Conservation (phyloP, 2,113 vertebrate species). For the Rousettus leschenaultii region DNA sequence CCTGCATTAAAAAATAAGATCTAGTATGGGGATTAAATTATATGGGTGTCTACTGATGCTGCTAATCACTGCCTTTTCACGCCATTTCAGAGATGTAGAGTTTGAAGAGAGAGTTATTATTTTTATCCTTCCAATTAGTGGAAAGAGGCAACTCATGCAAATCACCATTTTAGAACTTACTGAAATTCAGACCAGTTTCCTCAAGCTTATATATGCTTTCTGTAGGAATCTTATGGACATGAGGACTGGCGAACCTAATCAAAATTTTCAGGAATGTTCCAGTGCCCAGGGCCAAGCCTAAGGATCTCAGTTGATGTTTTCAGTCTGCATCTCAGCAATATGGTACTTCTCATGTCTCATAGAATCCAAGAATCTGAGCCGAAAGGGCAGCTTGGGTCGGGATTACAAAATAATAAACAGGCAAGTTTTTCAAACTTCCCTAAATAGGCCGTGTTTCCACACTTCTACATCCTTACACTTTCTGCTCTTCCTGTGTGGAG, state of each 20-base stretch:
- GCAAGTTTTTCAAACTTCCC: background rate
- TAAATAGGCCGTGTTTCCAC: background rate
- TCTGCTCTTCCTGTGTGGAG: background rate
- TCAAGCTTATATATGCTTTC: background rate
- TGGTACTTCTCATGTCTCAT: background rate
- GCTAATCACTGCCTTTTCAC: conserved; percentile 35
- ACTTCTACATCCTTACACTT: background rate
- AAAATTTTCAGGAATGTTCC: background rate
- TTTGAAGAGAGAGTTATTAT: background rate
- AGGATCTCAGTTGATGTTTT: background rate
- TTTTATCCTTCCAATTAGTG: background rate
- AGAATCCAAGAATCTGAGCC: background rate
- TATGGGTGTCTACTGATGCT: background rate
- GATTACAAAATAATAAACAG: background rate
- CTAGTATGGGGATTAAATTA: background rate
- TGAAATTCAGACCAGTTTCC: background rate
- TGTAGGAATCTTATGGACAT: background rate
- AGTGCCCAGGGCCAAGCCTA: background rate
- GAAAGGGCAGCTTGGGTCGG: background rate
- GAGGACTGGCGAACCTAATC: background rate
- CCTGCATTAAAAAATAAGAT: conserved; percentile 15
- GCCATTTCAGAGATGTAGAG: background rate
- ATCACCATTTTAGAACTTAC: background rate
- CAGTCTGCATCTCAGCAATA: background rate
- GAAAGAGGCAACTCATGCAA: background rate